Percentiles rank a stretch among this genome's conserved stretches.
Evolutionary conservation across 2,888 invertebrate genomes (phyloP).

Genomic region (Apomyelois bistriatella): DNA sequence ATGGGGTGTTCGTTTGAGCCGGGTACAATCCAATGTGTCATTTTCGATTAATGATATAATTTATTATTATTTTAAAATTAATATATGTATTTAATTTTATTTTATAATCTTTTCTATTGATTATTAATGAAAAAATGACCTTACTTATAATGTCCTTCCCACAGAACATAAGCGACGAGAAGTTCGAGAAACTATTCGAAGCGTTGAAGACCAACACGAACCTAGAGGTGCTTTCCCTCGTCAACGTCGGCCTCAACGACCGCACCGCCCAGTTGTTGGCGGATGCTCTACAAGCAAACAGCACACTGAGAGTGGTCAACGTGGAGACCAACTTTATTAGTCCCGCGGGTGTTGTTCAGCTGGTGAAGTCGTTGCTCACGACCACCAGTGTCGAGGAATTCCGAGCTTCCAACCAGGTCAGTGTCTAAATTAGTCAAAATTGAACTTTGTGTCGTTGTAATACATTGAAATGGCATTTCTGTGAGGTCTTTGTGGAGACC

Average conservation of each 20-base stretch:
- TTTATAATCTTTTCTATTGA: too few species aligned
- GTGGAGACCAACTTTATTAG: slow-evolving; percentile 99
- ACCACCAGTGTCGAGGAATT: slow-evolving; percentile 95
- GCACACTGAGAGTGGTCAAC: slow-evolving; percentile 89
- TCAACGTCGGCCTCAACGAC: slow-evolving; percentile 96
- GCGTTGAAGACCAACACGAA: slow-evolving; percentile 94
- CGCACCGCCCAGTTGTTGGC: slow-evolving; percentile 90
- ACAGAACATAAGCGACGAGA: slow-evolving; percentile 97
- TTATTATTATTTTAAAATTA: too few species aligned
- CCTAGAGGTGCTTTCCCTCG: slow-evolving; percentile 93
- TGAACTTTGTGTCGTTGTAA: neutral
- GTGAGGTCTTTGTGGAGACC: too few species aligned
- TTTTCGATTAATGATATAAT: too few species aligned
- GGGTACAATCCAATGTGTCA: too few species aligned
- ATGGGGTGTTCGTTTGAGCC: too few species aligned
- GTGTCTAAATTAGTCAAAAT: slow-evolving; percentile 41
- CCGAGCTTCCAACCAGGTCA: slow-evolving; percentile 96
- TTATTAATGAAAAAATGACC: too few species aligned
- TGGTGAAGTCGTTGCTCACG: slow-evolving; percentile 91
- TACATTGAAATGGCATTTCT: neutral
- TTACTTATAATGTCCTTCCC: neutral
- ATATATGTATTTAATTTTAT: too few species aligned
- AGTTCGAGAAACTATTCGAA: slow-evolving; percentile 93
- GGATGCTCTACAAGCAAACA: slow-evolving; percentile 90
- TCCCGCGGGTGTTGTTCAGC: slow-evolving; percentile 90